These are phyloP conservation scores for Lepeophtheirus nordmannii DNA, from an alignment of 2,888 invertebrate genomes.

Conservation along the genomic window DNA sequence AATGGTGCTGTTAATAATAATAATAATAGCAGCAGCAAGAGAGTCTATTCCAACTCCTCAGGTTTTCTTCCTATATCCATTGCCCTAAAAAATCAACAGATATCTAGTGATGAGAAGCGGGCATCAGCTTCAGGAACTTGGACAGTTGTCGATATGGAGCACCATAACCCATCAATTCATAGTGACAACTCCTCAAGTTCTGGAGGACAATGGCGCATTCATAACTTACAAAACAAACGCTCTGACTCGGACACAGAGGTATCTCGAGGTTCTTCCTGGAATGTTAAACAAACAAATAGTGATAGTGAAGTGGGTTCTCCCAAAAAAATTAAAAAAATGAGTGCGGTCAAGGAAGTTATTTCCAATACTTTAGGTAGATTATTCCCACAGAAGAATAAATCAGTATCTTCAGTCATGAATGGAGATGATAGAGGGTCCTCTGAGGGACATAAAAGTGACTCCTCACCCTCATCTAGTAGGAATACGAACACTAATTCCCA, in stretches of 20 bases:
- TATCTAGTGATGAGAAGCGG: background rate
- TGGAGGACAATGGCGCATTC: background rate
- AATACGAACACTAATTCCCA: background rate
- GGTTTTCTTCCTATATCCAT: background rate
- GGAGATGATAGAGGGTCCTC: background rate
- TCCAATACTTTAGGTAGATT: background rate
- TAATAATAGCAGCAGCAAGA: no score
- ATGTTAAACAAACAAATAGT: constrained; percentile 1
- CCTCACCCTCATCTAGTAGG: background rate
- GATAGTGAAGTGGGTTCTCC: background rate
- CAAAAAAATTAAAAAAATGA: background rate
- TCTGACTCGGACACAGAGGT: background rate
- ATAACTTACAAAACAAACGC: background rate
- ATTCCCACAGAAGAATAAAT: background rate
- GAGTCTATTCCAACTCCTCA: background rate
- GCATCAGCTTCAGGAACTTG: background rate
- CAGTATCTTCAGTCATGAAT: background rate
- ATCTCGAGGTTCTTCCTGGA: background rate
- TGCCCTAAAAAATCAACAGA: background rate
- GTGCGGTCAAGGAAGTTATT: background rate
- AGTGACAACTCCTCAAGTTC: constrained; percentile 23
- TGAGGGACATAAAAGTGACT: background rate
- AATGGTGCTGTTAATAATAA: background rate
- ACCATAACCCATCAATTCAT: constrained; percentile 24
- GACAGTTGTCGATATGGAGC: constrained; percentile 20